Conservation (phyloP, 2,113 vertebrate genomes). For the Hemibagrus wyckioides region DNA sequence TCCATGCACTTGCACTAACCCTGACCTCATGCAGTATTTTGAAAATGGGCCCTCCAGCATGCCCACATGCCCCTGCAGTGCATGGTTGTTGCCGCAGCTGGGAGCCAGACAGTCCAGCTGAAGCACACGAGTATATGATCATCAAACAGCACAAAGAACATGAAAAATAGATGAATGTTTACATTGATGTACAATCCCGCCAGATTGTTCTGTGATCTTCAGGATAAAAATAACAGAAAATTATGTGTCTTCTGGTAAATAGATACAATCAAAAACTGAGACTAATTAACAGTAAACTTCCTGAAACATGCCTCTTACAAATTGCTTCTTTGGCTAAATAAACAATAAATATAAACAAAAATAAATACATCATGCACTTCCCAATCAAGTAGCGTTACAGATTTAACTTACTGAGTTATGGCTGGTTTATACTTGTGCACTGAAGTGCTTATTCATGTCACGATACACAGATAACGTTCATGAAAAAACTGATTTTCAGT, state of each 20-base stretch:
- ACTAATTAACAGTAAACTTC: too few species aligned
- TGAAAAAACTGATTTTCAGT: neutral
- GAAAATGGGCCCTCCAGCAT: neutral
- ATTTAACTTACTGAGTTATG: neutral
- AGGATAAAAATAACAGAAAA: neutral
- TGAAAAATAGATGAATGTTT: neutral
- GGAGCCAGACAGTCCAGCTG: neutral
- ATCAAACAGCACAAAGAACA: neutral
- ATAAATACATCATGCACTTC: neutral
- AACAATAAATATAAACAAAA: neutral
- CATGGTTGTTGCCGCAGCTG: neutral
- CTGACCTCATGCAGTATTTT: neutral
- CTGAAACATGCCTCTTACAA: neutral
- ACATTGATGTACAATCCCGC: neutral
- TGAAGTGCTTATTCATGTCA: neutral
- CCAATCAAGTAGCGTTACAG: neutral
- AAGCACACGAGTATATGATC: neutral
- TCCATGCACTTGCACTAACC: neutral
- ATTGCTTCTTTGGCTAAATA: neutral
- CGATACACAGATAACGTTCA: neutral
- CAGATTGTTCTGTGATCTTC: neutral
- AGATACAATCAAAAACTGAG: too few species aligned
- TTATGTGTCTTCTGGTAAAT: too few species aligned
- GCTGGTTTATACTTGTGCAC: neutral
- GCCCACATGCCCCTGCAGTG: neutral